Base-by-base conservation (phyloP, 2,888 invertebrate genomes). In the Saturnia japonica region DNA sequence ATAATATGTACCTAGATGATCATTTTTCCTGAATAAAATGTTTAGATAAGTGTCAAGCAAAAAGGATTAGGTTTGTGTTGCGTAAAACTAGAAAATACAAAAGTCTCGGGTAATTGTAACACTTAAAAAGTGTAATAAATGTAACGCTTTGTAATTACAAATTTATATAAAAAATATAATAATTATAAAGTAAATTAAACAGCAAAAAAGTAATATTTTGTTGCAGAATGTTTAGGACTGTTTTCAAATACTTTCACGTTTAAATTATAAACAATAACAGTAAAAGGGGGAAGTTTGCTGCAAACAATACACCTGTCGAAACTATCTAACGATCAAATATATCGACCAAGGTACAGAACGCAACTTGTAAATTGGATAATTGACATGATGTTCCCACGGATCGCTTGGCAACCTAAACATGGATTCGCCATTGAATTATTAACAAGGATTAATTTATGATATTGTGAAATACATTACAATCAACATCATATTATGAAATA, bases 331-430 rank as follows among this genome's bases (percentile, higher is more conserved):
- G 81, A 80, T 80, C 79, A 82, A 82, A 85, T 82, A 83, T 80
- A 80, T 79, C 77, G 78, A 74, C 12, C 74, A 74, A 75, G 74
- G 75, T 72, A 74, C 68, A 64, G 70, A 76, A 78, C 74, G 74
- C 74, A 77, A 78, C 78, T 83, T 84, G 83, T 83, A 89, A 91
- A 89, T 88, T 88, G 88, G 88, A 90, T 90, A 91, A 91, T 88
- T 85, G 86, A 76, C 78, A 74, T 73, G 75, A 79, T 74, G 76
- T 86, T 87, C 88, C 84, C 85, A 87, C 86, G 85, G 81, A 74
- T 74, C 73, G 75, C 73, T 75, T 75, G 71, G 47, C 62, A 68
- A 51, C 70, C 28, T 25, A 57, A 64, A 72, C 74, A 67, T 68
- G 68, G 51, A 62, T 62, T 34, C 42, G 22, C 68, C 47, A 51